Base-by-base conservation (phyloP, 2,888 invertebrate genomes). In the Subacronicta megacephala region DNA sequence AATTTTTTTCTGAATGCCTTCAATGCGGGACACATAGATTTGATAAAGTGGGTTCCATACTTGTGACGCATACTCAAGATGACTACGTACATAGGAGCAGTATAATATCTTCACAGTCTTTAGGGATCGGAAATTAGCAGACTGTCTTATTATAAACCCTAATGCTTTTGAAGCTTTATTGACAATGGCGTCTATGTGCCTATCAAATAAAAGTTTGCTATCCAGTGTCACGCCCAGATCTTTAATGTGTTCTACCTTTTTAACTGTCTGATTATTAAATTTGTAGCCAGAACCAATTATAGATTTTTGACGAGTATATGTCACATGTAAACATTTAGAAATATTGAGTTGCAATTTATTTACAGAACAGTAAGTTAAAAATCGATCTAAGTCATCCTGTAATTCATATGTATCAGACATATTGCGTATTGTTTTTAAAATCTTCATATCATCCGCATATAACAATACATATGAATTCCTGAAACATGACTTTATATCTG, bases 331-430 rank as follows among this genome's bases (percentile, higher is more conserved):
- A 6, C 29, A 38, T 38, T 47, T 38, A 10, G 38, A 13, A 2
- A 50, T 17, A 40, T 44, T 50, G 13, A 50, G 15, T 17, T 50
- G 26, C 2, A 56, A 33, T n/a, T 26, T 38, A 35, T 45, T 50
- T 20, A 20, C n/a, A n/a, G n/a, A n/a, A n/a, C n/a, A n/a, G n/a
- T n/a, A n/a, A n/a, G n/a, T n/a, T n/a, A n/a, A n/a, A n/a, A n/a
- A n/a, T n/a, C n/a, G n/a, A n/a, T n/a, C n/a, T n/a, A n/a, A n/a
- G n/a, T n/a, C n/a, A n/a, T n/a, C n/a, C n/a, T n/a, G n/a, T n/a
- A n/a, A n/a, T n/a, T n/a, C n/a, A n/a, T n/a, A n/a, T n/a, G n/a
- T n/a, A n/a, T n/a, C n/a, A n/a, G n/a, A n/a, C n/a, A n/a, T n/a
- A n/a, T n/a, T n/a, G n/a, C n/a, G n/a, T n/a, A n/a, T n/a, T n/a